Conservation (phyloP, 2,888 invertebrate genomes). For the Diadegma fenestrale region DNA sequence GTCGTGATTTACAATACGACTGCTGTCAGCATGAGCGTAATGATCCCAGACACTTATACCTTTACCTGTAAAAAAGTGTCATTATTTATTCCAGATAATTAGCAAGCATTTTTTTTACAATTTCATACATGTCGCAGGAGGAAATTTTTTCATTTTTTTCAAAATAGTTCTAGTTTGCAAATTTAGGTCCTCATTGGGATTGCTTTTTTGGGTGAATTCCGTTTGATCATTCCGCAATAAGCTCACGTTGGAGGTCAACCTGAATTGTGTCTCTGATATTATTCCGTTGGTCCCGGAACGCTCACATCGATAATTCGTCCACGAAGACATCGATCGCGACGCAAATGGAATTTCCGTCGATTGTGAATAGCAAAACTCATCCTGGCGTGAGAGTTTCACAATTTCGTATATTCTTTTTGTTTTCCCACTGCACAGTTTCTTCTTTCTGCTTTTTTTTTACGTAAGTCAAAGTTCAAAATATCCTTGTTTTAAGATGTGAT, state of each 20-base stretch:
- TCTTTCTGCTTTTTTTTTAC: too few species aligned
- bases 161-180: not conserved
- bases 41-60: conserved; percentile 86
- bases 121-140: not conserved
- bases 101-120: not conserved
- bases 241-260: not conserved
- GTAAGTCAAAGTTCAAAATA: too few species aligned
- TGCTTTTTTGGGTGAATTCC: not conserved
- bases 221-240: not conserved
- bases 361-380: too few species aligned
- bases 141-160: not conserved
- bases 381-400: too few species aligned
- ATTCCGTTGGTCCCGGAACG: not conserved
- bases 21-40: conserved; percentile 49
- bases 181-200: not conserved
- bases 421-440: too few species aligned
- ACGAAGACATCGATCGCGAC: too few species aligned
- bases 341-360: too few species aligned
- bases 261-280: not conserved
- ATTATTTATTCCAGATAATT: not conserved
- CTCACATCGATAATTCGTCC: too few species aligned
- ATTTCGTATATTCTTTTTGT: too few species aligned
- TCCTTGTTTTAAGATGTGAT: too few species aligned
- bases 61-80: conserved; percentile 85
- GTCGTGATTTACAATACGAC: conserved; percentile 65